Evolutionary conservation across 1,140 invertebrate species (phyloP), one percentile per base, ranked within the genome.

Genomic region (Leptopilina boulardi): DNA sequence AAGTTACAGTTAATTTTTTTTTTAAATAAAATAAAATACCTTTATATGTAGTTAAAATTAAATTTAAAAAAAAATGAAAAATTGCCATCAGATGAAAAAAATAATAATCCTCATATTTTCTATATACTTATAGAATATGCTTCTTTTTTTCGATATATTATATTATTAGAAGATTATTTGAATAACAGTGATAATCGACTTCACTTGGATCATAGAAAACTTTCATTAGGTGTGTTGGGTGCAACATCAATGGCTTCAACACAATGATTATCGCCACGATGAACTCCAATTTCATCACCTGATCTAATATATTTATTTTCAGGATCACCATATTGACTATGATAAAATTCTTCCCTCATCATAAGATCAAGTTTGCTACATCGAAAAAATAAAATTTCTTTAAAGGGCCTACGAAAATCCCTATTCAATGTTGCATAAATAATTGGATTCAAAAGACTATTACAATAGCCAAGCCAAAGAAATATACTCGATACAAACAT

Each of bases 401-500:
- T 94, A 91, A 98, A 99, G 8, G 97, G 97, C 84, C 96, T 96
- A 73, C 98, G 94, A 88, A 99, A 99, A 87, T 99, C 97, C 51
- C 96, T 93, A 85, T 98, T 98, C 26, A 98, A 91, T 4, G 96
- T 98, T 0, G 97, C 97, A 89, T 98, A 98, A 66, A 99, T 98
- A 74, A 98, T 95, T 0, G 98, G 98, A 88, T 99, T 99, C 47
- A 97, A 92, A 44, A 98, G 93, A 77, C 96, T 97, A 88, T 99
- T 99, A 77, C 97, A 94, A 89, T 99, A 99, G 77, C 98, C 97
- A 73, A 98, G 91, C 97, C 97, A 98, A 26, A 97, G 93, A 85
- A 98, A 95, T 44, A 93, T 88, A 15, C 91, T 92, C 18, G 92
- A 91, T 0, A 94, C 78, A 91, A 82, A 95, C 80, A 47, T 92